phyloP scores from a whole-genome alignment of 2,888 invertebrate genomes.

The Meliscaeva auricollis region DNA sequence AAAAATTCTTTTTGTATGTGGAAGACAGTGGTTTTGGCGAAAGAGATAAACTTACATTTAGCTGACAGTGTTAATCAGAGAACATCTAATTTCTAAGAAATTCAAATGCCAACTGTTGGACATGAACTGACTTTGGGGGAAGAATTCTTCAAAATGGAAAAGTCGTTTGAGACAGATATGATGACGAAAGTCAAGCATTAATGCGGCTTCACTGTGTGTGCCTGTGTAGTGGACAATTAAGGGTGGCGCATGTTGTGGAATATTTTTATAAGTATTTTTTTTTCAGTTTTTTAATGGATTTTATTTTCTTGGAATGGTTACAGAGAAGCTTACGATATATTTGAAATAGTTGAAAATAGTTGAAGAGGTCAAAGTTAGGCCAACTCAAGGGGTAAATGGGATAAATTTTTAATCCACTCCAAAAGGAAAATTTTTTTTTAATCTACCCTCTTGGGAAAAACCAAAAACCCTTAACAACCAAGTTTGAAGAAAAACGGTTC shows the following conservation, averaged over 20 bases:
- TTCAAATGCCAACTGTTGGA: constrained; percentile 34
- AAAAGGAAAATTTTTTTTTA: too few species aligned
- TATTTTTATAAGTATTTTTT: constrained; percentile 32
- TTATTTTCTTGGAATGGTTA: constrained; percentile 16
- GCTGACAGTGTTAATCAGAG: constrained; percentile 18
- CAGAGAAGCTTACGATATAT: neutral
- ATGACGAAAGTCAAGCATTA: constrained; percentile 45
- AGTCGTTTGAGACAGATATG: constrained; percentile 5
- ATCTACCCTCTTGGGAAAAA: too few species aligned
- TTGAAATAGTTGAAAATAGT: neutral
- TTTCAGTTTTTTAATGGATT: too few species aligned
- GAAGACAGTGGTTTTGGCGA: too few species aligned
- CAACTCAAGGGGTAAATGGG: too few species aligned
- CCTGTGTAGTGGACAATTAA: constrained; percentile 24
- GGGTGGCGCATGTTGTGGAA: constrained; percentile 65
- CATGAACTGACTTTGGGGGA: neutral
- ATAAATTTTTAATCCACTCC: too few species aligned
- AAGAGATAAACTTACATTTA: too few species aligned
- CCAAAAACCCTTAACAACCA: too few species aligned
- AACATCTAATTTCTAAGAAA: constrained; percentile 16
- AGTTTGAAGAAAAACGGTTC: too few species aligned
- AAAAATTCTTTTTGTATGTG: too few species aligned
- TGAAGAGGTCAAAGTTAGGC: too few species aligned
- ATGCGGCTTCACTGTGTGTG: constrained; percentile 56
- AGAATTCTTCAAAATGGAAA: neutral